Percentiles rank a stretch among this genome's conserved stretches.
phyloP scores from a whole-genome alignment of 2,888 invertebrate genomes.

The Lordiphosa fenestrarum region DNA sequence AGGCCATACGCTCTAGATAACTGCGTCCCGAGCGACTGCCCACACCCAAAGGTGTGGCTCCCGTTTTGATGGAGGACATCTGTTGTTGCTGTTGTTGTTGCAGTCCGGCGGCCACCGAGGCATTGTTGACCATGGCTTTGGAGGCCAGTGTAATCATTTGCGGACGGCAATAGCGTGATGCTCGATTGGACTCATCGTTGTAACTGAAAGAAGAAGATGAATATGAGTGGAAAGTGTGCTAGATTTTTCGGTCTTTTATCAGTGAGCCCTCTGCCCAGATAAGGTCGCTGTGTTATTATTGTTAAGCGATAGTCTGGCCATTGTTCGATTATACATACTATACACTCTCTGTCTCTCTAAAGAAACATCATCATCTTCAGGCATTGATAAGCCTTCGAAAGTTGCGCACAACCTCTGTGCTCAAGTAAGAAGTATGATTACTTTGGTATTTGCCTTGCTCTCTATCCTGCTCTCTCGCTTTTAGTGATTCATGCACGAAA shows the following conservation, averaged over 20 bases:
- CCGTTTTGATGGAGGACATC: slow-evolving; percentile 40
- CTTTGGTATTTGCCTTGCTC: not conserved
- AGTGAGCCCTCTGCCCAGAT: slow-evolving; percentile 25
- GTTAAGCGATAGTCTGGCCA: slow-evolving; percentile 3
- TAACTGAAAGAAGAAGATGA: slow-evolving; percentile 60
- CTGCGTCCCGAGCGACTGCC: slow-evolving; percentile 67
- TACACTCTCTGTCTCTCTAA: slow-evolving; percentile 21
- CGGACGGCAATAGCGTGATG: slow-evolving; percentile 78
- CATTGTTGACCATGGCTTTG: slow-evolving; percentile 79
- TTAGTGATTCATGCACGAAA: slow-evolving; percentile 5
- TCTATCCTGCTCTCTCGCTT: too few species aligned
- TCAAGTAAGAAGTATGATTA: not conserved
- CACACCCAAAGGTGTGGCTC: slow-evolving; percentile 60
- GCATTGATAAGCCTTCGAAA: slow-evolving; percentile 49
- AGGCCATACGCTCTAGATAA: slow-evolving; percentile 71
- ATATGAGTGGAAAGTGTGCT: slow-evolving; percentile 10
- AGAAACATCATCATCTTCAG: slow-evolving; percentile 28
- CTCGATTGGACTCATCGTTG: slow-evolving; percentile 77
- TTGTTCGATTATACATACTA: slow-evolving; percentile 1
- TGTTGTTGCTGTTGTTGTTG: slow-evolving; percentile 41
- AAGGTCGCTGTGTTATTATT: slow-evolving; percentile 14
- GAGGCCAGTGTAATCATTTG: slow-evolving; percentile 79
- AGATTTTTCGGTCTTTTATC: slow-evolving; percentile 1
- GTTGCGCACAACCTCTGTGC: slow-evolving; percentile 50
- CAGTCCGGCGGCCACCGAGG: slow-evolving; percentile 52